Conservation (phyloP, 2,797 vertebrate genomes). For the Pampus argenteus region DNA sequence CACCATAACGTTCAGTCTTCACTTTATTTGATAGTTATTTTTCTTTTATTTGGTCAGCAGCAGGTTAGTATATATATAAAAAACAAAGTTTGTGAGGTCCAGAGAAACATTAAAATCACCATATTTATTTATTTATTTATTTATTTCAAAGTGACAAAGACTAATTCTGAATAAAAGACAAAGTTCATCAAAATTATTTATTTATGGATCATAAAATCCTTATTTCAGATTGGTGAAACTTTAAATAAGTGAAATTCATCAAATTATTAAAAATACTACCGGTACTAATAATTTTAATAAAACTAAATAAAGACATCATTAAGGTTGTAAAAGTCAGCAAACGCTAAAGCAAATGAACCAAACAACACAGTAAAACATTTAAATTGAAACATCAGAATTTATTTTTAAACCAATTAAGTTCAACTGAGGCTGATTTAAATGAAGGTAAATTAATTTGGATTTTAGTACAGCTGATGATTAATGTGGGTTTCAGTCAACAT, state of each 20-base stretch:
- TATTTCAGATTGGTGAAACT: not conserved
- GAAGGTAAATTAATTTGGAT: not conserved
- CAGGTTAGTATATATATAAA: not conserved
- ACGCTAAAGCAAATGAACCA: slow-evolving; percentile 46
- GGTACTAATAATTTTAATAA: not conserved
- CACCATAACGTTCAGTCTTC: not conserved
- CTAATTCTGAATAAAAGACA: not conserved
- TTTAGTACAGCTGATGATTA: slow-evolving; percentile 34
- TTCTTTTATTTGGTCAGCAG: not conserved
- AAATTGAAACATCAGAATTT: slow-evolving; percentile 58
- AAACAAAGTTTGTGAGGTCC: not conserved
- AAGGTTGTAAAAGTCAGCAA: not conserved
- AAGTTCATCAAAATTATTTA: not conserved
- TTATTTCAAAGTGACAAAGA: not conserved
- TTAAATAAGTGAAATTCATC: not conserved
- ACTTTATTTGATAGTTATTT: not conserved
- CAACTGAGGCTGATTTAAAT: not conserved
- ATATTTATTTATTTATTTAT: not conserved
- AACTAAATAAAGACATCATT: not conserved
- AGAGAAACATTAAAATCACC: not conserved
- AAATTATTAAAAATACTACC: not conserved
- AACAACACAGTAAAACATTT: slow-evolving; percentile 54
- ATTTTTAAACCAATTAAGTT: slow-evolving; percentile 47
- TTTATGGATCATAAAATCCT: not conserved
- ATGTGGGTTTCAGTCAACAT: slow-evolving; percentile 17